A percentile compares a stretch with the other conserved stretches of the same genome.
phyloP scores from a whole-genome alignment of 2,888 invertebrate genomes.

The Caenorhabditis japonica region DNA sequence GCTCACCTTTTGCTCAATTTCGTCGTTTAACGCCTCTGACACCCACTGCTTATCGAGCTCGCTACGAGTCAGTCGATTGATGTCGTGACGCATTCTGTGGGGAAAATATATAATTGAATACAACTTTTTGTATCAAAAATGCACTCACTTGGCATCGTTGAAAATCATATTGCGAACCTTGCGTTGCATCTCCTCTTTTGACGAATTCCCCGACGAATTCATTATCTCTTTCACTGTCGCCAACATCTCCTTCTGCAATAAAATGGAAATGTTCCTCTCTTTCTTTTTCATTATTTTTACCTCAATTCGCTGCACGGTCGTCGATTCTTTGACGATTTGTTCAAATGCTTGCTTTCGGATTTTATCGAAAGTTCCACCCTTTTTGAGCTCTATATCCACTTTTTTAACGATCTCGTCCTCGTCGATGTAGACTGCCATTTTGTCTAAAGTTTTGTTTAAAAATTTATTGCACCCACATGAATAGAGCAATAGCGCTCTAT shows the following conservation, averaged over 20 bases:
- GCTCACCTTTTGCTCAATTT: slow-evolving; percentile 19
- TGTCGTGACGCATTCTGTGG: slow-evolving; percentile 29
- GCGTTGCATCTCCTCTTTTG: slow-evolving; percentile 40
- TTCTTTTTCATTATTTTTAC: slow-evolving; percentile 4
- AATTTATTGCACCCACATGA: too few species aligned
- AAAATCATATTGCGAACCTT: slow-evolving; percentile 19
- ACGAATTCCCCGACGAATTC: slow-evolving; percentile 9
- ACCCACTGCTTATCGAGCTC: slow-evolving; percentile 34
- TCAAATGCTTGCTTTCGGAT: slow-evolving; percentile 35
- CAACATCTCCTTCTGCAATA: slow-evolving; percentile 35
- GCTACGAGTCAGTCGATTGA: slow-evolving; percentile 21
- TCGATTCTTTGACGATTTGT: slow-evolving; percentile 13
- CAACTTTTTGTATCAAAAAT: not conserved
- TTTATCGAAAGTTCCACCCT: slow-evolving; percentile 44
- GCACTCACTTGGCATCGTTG: slow-evolving; percentile 20
- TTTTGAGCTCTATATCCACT: slow-evolving; percentile 39
- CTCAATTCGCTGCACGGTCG: slow-evolving; percentile 18
- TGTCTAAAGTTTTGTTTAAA: not conserved
- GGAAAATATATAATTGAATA: not conserved
- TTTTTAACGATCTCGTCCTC: slow-evolving; percentile 23
- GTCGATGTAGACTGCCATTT: slow-evolving; percentile 17
- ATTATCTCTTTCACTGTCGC: slow-evolving; percentile 37
- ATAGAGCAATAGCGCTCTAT: too few species aligned
- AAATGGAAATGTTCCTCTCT: not conserved
- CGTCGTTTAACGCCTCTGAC: slow-evolving; percentile 1